These are phyloP conservation scores for Tyrannus savana DNA, from an alignment of 2,113 vertebrate species.

Conservation along the genomic window DNA sequence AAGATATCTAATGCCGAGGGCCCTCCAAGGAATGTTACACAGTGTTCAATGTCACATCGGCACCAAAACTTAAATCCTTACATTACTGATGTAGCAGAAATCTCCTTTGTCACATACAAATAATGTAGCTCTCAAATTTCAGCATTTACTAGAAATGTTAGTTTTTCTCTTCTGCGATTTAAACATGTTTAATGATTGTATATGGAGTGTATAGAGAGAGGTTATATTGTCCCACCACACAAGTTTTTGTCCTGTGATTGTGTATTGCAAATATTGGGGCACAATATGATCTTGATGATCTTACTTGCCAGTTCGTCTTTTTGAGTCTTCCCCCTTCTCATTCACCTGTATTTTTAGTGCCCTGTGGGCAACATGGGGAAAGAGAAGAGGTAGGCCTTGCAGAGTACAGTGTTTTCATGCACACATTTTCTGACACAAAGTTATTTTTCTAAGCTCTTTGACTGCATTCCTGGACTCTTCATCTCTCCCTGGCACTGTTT, in stretches of 20 bases:
- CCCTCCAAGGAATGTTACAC: not conserved
- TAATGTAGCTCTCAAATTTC: not conserved
- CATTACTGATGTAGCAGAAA: not conserved
- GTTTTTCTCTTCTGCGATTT: not conserved
- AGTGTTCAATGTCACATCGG: not conserved
- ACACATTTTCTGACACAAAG: not conserved
- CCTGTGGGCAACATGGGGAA: accelerated
- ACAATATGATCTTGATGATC: not conserved
- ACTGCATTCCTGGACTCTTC: not conserved
- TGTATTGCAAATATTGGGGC: not conserved
- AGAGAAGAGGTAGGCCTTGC: not conserved
- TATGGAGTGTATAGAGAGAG: not conserved
- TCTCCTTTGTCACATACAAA: not conserved
- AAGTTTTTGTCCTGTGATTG: not conserved
- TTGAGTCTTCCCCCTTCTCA: not conserved
- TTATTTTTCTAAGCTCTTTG: not conserved
- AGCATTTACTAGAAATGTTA: not conserved
- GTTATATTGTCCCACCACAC: not conserved
- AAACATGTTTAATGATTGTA: not conserved
- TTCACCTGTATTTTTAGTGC: not conserved
- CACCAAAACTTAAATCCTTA: not conserved
- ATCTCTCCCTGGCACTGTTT: not conserved
- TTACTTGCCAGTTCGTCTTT: not conserved
- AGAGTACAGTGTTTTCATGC: not conserved
- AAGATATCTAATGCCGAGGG: not conserved